Base-by-base conservation (phyloP, 1,140 invertebrate species). In the Zaprionus nigranus region DNA sequence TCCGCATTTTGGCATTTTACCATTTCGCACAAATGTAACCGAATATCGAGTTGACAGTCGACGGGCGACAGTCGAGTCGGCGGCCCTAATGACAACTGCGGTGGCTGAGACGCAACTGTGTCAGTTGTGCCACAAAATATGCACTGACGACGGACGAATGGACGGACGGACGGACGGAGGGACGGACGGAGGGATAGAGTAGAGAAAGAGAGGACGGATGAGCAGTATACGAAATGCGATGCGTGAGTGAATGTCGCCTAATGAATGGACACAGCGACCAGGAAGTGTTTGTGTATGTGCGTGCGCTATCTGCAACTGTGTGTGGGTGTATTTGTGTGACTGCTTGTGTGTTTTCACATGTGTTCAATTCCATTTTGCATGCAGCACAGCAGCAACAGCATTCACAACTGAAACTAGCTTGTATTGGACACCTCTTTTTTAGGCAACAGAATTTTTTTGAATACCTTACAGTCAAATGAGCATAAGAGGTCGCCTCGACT, bases 221-320 rank as follows among this genome's bases (percentile, higher is more conserved):
- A 34, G 49, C 34, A 65, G 58, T 64, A 57, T 67, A 51, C 64
- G 76, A 71, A 84, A 83, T 84, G 64, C 43, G 81, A 80, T 61
- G 69, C 75, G 20, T 63, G 70, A 74, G 24, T 78, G 75, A 78
- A 74, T 74, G 75, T 56, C 74, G 74, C 67, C 65, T 84, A 85
- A 84, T 84, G 82, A 84, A 84, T 85, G 81, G 81, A 71, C 82
- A 67, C 68, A 38, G 58, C 11, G 24, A 40, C 17, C 40, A 13
- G 56, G 40, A 61, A n/a, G 57, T 60, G 66, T 60, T 34, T 20
- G 36, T 51, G 49, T 43, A 28, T 38, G n/a, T 43, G 58, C 34
- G 13, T 49, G 43, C 28, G n/a, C 28, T 22, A 12, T 28, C 11
- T 30, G 53, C 20, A 15, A n/a, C 11, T 43, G n/a, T 49, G 57